Percentiles rank a stretch among this genome's conserved stretches.
These are phyloP conservation scores for Omphaloscelis lunosa DNA, from an alignment of 2,888 invertebrate genomes.

Conservation along the genomic window DNA sequence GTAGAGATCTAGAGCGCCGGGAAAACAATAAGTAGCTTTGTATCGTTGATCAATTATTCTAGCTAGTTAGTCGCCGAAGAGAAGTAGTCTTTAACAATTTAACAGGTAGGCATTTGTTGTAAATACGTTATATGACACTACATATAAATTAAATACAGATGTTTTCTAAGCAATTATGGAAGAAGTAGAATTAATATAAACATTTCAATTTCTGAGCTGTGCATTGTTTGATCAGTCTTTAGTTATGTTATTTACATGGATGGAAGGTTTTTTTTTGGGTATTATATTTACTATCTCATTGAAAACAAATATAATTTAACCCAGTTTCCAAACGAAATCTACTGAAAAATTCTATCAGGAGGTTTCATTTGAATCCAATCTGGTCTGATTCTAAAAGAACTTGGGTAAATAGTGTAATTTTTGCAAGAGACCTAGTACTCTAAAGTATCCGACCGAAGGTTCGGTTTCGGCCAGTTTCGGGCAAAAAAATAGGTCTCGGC, in stretches of 20 bases:
- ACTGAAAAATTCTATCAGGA: background rate
- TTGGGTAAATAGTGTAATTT: background rate
- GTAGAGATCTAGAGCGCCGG: background rate
- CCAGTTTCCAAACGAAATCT: background rate
- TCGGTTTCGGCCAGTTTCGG: too few relatives aligned
- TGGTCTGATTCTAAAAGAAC: background rate
- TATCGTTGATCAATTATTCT: background rate
- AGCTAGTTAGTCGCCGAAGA: background rate
- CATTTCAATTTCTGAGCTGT: background rate
- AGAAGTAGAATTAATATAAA: background rate
- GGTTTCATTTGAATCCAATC: background rate
- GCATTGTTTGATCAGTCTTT: background rate
- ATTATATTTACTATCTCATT: background rate
- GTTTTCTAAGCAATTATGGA: background rate
- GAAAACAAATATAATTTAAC: background rate
- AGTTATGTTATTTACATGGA: background rate
- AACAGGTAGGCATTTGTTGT: too few relatives aligned
- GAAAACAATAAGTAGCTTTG: background rate
- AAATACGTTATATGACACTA: background rate
- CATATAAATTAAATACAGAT: background rate
- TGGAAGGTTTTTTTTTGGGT: background rate
- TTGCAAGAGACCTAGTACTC: constrained; percentile 9
- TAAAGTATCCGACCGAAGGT: too few relatives aligned
- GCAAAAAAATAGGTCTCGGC: too few relatives aligned
- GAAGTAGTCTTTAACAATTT: too few relatives aligned